Evolutionary conservation across 2,888 invertebrate genomes (phyloP).

Genomic region (Willowsia nigromaculata): DNA sequence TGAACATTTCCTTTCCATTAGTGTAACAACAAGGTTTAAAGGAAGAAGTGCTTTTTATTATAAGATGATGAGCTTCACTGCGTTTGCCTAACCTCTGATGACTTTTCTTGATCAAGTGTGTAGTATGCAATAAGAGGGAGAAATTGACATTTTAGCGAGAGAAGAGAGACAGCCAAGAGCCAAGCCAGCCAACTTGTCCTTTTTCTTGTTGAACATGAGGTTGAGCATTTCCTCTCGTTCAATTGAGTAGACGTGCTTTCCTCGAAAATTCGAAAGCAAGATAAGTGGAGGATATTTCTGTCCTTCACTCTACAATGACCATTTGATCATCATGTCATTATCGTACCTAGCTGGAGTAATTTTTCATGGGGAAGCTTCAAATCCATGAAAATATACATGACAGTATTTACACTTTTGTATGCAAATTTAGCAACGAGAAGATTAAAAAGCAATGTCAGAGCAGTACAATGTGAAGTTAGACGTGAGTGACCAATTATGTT

Average conservation of each 20-base stretch:
- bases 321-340: not conserved
- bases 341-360: conserved; percentile 9
- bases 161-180: not conserved
- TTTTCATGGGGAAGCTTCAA: not conserved
- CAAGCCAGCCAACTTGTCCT: not conserved
- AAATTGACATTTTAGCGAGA: not conserved
- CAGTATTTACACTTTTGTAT: conserved; percentile 55
- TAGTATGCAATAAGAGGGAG: not conserved
- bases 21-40: conserved; percentile 40
- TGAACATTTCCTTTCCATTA: conserved; percentile 68
- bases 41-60: conserved; percentile 19
- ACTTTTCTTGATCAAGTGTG: conserved; percentile 7
- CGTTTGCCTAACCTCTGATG: not conserved
- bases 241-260: not conserved
- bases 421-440: conserved; percentile 48
- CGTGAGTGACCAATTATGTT: conserved; percentile 79
- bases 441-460: not conserved
- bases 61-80: conserved; percentile 4
- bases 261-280: not conserved
- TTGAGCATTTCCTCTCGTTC: not conserved
- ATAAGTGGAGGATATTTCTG: not conserved
- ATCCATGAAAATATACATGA: not conserved
- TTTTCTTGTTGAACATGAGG: not conserved
- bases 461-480: conserved; percentile 34
- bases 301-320: not conserved